Conservation (phyloP, 2,888 invertebrate genomes). For the Apodemia zela region DNA sequence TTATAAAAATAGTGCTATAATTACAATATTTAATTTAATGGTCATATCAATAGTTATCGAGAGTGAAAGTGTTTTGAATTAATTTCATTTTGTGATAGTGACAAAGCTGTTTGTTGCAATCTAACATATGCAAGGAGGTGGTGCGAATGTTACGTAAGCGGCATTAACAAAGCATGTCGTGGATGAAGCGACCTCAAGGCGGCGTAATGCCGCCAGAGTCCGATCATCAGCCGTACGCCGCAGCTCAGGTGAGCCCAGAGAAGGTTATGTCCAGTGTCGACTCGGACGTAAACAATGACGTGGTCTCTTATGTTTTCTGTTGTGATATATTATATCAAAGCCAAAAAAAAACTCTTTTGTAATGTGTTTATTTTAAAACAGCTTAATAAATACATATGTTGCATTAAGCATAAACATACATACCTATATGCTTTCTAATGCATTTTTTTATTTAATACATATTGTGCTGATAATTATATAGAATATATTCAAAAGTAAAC, state of each 20-base stretch:
- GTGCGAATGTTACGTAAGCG: slow-evolving; percentile 74
- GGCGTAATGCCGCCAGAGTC: slow-evolving; percentile 48
- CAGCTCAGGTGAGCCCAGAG: slow-evolving; percentile 56
- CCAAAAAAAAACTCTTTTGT: slow-evolving; percentile 30
- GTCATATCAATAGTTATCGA: slow-evolving; percentile 32
- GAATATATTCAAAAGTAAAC: too few species aligned
- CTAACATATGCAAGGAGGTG: slow-evolving; percentile 61
- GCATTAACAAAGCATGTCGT: slow-evolving; percentile 66
- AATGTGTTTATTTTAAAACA: too few species aligned
- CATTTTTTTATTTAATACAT: too few species aligned
- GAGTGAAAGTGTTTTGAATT: slow-evolving; percentile 65
- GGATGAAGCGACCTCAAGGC: slow-evolving; percentile 64
- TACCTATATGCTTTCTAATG: too few species aligned
- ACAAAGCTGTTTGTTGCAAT: slow-evolving; percentile 54
- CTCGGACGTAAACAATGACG: slow-evolving; percentile 69
- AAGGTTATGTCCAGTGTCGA: slow-evolving; percentile 48
- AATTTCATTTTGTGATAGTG: slow-evolving; percentile 58
- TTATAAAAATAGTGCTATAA: background rate
- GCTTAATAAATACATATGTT: too few species aligned
- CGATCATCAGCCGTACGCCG: slow-evolving; percentile 53
- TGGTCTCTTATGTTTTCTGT: slow-evolving; percentile 42
- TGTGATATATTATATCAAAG: slow-evolving; percentile 36
- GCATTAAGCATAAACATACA: too few species aligned
- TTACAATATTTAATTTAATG: background rate
- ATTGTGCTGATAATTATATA: too few species aligned